These are phyloP conservation scores for Pedicia rivosa DNA, from an alignment of 2,888 invertebrate genomes.

Conservation along the genomic window DNA sequence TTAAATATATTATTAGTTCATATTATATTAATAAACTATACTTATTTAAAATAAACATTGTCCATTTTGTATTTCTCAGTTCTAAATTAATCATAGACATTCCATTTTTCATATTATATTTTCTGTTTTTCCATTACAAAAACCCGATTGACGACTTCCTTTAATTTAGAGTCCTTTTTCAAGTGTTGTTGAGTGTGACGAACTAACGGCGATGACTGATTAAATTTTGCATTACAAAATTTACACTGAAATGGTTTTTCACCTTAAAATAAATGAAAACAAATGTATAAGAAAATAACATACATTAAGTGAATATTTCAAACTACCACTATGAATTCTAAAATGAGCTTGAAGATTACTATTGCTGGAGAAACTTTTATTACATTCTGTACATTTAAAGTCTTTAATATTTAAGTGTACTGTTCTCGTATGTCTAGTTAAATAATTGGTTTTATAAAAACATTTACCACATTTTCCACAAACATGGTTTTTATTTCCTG, in stretches of 20 bases:
- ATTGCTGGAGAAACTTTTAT: not conserved
- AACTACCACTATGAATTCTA: not conserved
- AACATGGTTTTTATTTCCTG: not conserved
- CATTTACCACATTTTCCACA: constrained; percentile 2
- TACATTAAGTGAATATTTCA: not conserved
- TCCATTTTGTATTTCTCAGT: too few species aligned
- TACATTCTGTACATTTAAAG: not conserved
- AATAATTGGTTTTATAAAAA: not conserved
- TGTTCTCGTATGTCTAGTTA: constrained; percentile 1
- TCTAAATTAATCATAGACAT: too few species aligned
- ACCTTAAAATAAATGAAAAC: not conserved
- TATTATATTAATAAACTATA: too few species aligned
- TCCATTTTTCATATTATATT: too few species aligned
- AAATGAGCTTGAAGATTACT: not conserved
- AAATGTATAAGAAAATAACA: not conserved
- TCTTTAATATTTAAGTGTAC: not conserved
- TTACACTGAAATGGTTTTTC: not conserved
- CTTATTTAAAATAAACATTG: too few species aligned
- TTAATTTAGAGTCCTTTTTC: too few species aligned
- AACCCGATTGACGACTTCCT: too few species aligned
- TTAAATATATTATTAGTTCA: too few species aligned
- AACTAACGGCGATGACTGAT: not conserved
- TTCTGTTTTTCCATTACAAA: too few species aligned
- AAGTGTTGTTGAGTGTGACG: not conserved
- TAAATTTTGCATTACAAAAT: not conserved